Conservation (phyloP, 2,797 vertebrate species). For the Knipowitschia caucasica region DNA sequence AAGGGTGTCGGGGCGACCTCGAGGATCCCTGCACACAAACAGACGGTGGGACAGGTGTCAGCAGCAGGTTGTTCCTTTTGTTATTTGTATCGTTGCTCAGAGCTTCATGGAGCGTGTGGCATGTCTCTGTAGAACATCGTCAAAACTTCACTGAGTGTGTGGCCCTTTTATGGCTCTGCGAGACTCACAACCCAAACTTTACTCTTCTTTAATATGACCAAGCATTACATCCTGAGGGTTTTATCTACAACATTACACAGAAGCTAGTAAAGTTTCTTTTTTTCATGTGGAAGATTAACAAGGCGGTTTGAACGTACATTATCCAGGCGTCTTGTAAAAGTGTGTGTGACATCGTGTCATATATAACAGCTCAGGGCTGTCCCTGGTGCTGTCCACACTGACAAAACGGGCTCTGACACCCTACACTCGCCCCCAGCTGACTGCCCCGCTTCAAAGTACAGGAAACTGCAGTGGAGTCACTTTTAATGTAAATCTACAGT, state of each 20-base stretch:
- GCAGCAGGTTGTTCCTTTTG: conserved; percentile 23
- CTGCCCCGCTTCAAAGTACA: conserved; percentile 31
- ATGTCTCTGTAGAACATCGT: conserved; percentile 56
- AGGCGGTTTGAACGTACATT: conserved; percentile 22
- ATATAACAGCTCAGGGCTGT: conserved; percentile 51
- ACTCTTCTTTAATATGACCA: conserved; percentile 46
- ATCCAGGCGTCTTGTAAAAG: conserved; percentile 56
- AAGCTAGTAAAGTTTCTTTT: conserved; percentile 24
- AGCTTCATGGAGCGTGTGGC: conserved; percentile 31
- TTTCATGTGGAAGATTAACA: conserved; percentile 16
- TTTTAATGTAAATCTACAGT: conserved; percentile 20
- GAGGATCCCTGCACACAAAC: conserved; percentile 69
- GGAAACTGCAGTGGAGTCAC: conserved; percentile 17
- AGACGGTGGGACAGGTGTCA: conserved; percentile 43
- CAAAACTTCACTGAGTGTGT: conserved; percentile 47
- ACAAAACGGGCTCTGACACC: conserved; percentile 73
- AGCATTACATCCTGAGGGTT: conserved; percentile 28
- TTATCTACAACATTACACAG: conserved; percentile 40
- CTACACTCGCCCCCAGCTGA: conserved; percentile 49
- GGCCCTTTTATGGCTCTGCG: conserved; percentile 58
- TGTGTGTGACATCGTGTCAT: conserved; percentile 44
- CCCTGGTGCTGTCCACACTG: conserved; percentile 55
- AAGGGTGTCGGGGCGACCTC: conserved; percentile 71
- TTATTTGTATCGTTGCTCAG: conserved; percentile 44
- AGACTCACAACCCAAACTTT: conserved; percentile 29